Evolutionary conservation across 2,888 invertebrate genomes (phyloP), one percentile per base, ranked within the genome.

Genomic region (Heliconius hortense): DNA sequence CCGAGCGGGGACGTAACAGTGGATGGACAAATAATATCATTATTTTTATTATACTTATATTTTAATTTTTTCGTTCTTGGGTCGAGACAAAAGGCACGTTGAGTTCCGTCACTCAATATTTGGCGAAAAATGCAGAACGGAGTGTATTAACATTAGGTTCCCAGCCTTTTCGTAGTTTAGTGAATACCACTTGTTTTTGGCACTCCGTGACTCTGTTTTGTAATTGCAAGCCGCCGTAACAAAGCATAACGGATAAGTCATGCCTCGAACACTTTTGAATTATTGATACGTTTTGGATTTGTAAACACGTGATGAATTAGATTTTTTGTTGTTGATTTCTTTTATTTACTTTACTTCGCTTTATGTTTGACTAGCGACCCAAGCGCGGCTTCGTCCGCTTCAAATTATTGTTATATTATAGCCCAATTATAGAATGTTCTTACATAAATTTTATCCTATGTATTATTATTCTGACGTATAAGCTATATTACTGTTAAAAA

Each of bases 221-320:
- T 79, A 80, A 79, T 80, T 77, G 79, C 75, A 80, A 72, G 75
- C 31, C 77, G 76, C 72, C 76, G 76, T 76, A 78, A 78, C 78
- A 77, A 77, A 77, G 79, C 78, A 76, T 75, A 73, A 77, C 79
- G 74, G 69, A 73, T 76, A 79, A 76, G 69, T 78, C 77, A 80
- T 76, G 79, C 74, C 78, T 75, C 67, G 74, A 74, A 74, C 69
- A 70, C 76, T 74, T 76, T 70, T 78, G 74, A 78, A 78, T 79
- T 79, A 79, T 78, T 77, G 78, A 78, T 79, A 74, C 74, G 75
- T 76, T 79, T 78, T 72, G 59, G 74, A 72, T 79, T 77, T 77
- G 73, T 78, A 76, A 76, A 67, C 78, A 72, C 74, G 72, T 77
- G 72, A 77, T 75, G 68, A 73, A 77, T 78, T 73, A 77, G 35